Conservation (phyloP, 2,797 vertebrate species). For the Tenualosa ilisha region DNA sequence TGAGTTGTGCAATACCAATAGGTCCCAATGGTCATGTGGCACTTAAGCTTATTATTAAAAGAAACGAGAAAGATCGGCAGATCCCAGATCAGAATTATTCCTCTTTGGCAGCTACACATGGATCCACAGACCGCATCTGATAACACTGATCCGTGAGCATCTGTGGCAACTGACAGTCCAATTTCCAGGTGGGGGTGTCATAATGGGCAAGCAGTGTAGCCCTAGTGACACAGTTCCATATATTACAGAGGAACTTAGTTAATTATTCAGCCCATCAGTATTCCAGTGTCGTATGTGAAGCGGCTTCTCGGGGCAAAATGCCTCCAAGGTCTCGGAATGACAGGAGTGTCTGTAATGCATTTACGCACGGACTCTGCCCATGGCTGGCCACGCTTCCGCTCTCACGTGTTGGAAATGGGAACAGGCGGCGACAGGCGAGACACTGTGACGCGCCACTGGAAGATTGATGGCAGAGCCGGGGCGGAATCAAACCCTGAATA, state of each 20-base stretch:
- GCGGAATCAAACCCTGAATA: conserved; percentile 8
- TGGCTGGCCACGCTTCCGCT: neutral
- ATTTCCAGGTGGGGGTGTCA: neutral
- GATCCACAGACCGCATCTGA: neutral
- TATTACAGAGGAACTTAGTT: neutral
- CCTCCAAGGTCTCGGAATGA: neutral
- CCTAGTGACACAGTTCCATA: neutral
- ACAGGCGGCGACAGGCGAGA: neutral
- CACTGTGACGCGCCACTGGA: neutral
- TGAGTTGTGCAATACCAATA: neutral
- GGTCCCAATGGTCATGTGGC: neutral
- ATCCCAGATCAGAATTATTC: neutral
- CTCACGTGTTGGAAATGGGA: conserved; percentile 7
- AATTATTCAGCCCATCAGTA: neutral
- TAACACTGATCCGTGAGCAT: neutral
- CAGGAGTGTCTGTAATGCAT: neutral
- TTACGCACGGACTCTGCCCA: neutral
- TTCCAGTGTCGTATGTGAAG: neutral
- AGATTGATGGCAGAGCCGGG: neutral
- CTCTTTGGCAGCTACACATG: too few species aligned
- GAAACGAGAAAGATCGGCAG: neutral
- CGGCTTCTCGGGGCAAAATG: neutral
- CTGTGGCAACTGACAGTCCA: neutral
- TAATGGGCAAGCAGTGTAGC: neutral
- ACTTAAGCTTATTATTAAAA: neutral